A percentile compares a stretch with the other conserved stretches of the same genome.
phyloP scores from a whole-genome alignment of 2,888 invertebrate species.

The Temnothorax rugatulus region DNA sequence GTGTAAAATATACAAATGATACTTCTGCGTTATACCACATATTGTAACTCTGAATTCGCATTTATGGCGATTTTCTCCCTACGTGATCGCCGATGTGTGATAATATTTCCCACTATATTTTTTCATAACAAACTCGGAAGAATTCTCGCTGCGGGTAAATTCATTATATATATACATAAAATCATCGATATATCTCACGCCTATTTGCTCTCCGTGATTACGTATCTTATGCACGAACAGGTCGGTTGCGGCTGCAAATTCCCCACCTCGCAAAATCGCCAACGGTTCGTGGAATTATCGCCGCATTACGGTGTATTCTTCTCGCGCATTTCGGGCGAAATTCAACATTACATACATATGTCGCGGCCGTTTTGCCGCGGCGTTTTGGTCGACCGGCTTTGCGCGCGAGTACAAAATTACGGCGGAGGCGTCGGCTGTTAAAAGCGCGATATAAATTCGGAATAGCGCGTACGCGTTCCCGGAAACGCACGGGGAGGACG shows the following conservation, averaged over 20 bases:
- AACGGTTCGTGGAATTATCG: constrained; percentile 68
- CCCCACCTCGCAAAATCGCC: constrained; percentile 65
- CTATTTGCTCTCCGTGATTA: constrained; percentile 35
- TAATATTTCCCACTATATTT: not conserved
- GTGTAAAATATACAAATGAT: constrained; percentile 20
- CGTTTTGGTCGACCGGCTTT: constrained; percentile 71
- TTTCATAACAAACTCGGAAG: not conserved
- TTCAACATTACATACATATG: constrained; percentile 71
- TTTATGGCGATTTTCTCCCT: not conserved
- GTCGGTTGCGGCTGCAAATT: constrained; percentile 47
- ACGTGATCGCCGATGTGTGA: not conserved
- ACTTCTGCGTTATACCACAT: not conserved
- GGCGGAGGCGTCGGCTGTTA: constrained; percentile 70
- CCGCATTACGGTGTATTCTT: constrained; percentile 68
- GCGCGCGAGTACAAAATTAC: constrained; percentile 68
- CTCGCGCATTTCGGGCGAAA: constrained; percentile 70
- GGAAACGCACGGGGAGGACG: constrained; percentile 15
- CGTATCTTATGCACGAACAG: constrained; percentile 50
- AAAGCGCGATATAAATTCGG: constrained; percentile 78
- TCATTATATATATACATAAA: constrained; percentile 21
- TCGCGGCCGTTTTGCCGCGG: constrained; percentile 63
- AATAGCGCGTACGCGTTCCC: constrained; percentile 41
- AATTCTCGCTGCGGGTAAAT: constrained; percentile 16
- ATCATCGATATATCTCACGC: constrained; percentile 52
- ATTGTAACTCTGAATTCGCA: not conserved